Evolutionary conservation across 2,888 invertebrate species (phyloP).

Genomic region (Catocala nupta): DNA sequence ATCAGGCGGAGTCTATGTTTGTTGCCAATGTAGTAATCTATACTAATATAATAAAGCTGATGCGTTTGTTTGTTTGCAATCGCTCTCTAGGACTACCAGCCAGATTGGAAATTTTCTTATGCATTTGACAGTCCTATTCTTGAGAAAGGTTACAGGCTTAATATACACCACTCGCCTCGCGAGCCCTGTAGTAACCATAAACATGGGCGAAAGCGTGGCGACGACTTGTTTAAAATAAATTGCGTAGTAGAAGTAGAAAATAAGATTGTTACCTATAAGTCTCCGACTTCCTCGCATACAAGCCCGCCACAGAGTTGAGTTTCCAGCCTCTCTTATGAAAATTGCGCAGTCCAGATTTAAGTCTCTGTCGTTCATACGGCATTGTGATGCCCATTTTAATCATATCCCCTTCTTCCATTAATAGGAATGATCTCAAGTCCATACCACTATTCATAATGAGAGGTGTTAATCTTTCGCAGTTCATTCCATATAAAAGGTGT

Average conservation of each 20-base stretch:
- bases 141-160: too few relatives aligned
- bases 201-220: too few relatives aligned
- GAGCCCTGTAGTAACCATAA: too few relatives aligned
- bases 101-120: too few relatives aligned
- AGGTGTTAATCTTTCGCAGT: constrained; percentile 82
- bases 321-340: constrained; percentile 88
- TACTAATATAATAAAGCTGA: too few relatives aligned
- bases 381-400: constrained; percentile 86
- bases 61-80: too few relatives aligned
- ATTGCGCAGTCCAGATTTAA: constrained; percentile 83
- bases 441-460: constrained; percentile 82
- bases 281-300: constrained; percentile 73
- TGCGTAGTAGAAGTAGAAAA: neutral
- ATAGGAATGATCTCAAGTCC: constrained; percentile 86
- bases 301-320: constrained; percentile 75
- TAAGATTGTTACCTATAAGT: constrained; percentile 76
- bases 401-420: constrained; percentile 87
- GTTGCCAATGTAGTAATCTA: too few relatives aligned
- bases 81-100: too few relatives aligned
- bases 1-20: too few relatives aligned
- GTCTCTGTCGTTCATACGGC: constrained; percentile 87
- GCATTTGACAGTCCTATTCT: too few relatives aligned
- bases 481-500: constrained; percentile 88
- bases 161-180: too few relatives aligned
- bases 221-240: too few relatives aligned